Base-by-base conservation (phyloP, 2,113 vertebrate genomes). In the Camelus dromedarius region DNA sequence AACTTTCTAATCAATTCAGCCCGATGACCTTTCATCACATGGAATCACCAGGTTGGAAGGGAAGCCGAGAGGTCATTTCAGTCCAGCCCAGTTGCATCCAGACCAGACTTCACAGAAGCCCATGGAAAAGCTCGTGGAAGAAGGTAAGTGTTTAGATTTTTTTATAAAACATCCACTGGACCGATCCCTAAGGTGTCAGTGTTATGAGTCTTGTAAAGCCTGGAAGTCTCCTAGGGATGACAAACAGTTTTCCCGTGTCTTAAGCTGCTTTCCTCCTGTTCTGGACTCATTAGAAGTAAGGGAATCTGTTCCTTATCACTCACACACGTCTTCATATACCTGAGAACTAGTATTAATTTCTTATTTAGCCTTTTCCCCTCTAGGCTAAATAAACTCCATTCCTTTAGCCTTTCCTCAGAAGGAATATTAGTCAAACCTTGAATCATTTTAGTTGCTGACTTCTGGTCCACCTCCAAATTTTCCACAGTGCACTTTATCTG, bases 341-440 rank as follows among this genome's bases (percentile, higher is more conserved):
- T 32, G 30, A 95, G 91, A 93, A 97, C n/a, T 54, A 83, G 85
- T 97, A 87, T 92, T 94, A 95, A 96, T 96, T 96, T 91, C 93
- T 96, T 93, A 80, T 91, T 96, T 86, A 77, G 93, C 15, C 75
- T 98, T 94, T 89, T 86, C 93, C 96, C 86, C 96, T 97, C 54
- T 72, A 91, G 91, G 94, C 96, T 97, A 96, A 96, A 97, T 97
- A 97, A 97, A 98, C 93, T 89, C 82, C 5, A 60, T 89, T 97
- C 89, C 83, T 96, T 96, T 77, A 96, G 77, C 79, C 93, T 98
- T 96, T 90, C 75, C 96, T 95, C 95, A 77, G 91, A 96, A 96
- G 97, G 89, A 91, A 92, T 97, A 96, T 97, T 98, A 96, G 95
- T 97, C 93, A 96, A 96, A 98, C 28, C 91, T 97, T 97, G 96